Conservation (phyloP, 2,797 vertebrate genomes). For the Clarias fuscus region DNA sequence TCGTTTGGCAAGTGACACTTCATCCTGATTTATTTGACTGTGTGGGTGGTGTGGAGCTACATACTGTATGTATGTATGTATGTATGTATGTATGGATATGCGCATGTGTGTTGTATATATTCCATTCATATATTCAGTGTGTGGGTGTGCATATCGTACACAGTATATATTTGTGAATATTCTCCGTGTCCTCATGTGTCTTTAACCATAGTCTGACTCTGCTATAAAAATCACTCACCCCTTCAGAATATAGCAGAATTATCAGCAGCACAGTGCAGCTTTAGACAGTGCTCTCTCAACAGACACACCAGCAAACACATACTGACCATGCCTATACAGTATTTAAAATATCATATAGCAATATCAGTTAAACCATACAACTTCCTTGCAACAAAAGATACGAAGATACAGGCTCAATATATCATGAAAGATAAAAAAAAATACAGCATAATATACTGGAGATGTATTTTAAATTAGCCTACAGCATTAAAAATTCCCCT, state of each 20-base stretch:
- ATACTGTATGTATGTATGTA: conserved; percentile 20
- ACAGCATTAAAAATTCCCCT: too few relatives aligned
- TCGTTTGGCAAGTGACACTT: conserved; percentile 31
- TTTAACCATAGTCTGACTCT: not conserved
- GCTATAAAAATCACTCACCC: not conserved
- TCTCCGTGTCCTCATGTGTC: not conserved
- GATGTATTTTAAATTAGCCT: too few relatives aligned
- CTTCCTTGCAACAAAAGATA: too few relatives aligned
- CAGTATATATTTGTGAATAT: not conserved
- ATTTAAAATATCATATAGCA: not conserved
- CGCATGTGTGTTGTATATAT: not conserved
- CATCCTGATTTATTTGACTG: conserved; percentile 39
- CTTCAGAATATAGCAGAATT: not conserved
- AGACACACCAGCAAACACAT: not conserved
- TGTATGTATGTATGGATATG: conserved; percentile 16
- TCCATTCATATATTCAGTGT: not conserved
- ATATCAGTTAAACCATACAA: too few relatives aligned
- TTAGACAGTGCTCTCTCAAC: not conserved
- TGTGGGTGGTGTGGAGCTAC: conserved; percentile 19
- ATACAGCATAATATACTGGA: too few relatives aligned
- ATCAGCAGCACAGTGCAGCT: not conserved
- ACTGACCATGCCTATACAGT: not conserved
- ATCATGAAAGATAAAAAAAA: too few relatives aligned
- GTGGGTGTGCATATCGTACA: not conserved
- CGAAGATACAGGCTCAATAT: too few relatives aligned